Conservation (phyloP, 2,888 invertebrate genomes). For the Apotomis capreana region DNA sequence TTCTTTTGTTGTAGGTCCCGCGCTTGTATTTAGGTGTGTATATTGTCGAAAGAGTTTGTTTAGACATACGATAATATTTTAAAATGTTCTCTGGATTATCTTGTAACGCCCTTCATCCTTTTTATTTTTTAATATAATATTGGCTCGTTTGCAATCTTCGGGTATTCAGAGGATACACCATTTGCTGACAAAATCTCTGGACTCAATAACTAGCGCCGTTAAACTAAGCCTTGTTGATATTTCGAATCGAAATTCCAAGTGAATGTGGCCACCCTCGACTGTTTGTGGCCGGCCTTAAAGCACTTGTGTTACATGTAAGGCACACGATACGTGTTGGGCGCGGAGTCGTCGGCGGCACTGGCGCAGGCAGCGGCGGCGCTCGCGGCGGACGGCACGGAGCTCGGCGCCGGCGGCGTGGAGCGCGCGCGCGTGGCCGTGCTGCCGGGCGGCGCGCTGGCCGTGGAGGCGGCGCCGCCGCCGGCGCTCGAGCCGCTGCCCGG, state of each 20-base stretch:
- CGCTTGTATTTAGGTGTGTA: too few species aligned
- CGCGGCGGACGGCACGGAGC: conserved; percentile 47
- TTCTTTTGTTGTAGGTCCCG: too few species aligned
- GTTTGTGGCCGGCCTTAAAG: too few species aligned
- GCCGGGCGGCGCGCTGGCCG: conserved; percentile 46
- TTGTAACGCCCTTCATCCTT: too few species aligned
- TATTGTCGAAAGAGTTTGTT: too few species aligned
- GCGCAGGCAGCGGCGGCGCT: conserved; percentile 57
- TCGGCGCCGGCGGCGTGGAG: conserved; percentile 47
- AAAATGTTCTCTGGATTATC: too few species aligned
- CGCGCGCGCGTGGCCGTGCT: conserved; percentile 52
- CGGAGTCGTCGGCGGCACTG: conserved; percentile 62
- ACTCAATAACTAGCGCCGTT: neutral
- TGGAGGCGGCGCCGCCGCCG: conserved; percentile 49
- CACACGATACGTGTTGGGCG: conserved; percentile 70
- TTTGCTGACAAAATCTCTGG: neutral
- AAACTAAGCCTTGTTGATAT: neutral
- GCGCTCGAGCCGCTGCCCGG: conserved; percentile 44
- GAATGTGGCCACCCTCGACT: neutral
- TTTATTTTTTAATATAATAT: too few species aligned
- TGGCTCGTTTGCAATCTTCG: too few species aligned
- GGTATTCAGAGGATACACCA: too few species aligned
- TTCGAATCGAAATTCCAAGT: too few species aligned
- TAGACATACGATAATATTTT: too few species aligned
- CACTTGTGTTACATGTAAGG: conserved; percentile 50